Evolutionary conservation across 2,113 vertebrate genomes (phyloP).

Genomic region (Lanius collurio): DNA sequence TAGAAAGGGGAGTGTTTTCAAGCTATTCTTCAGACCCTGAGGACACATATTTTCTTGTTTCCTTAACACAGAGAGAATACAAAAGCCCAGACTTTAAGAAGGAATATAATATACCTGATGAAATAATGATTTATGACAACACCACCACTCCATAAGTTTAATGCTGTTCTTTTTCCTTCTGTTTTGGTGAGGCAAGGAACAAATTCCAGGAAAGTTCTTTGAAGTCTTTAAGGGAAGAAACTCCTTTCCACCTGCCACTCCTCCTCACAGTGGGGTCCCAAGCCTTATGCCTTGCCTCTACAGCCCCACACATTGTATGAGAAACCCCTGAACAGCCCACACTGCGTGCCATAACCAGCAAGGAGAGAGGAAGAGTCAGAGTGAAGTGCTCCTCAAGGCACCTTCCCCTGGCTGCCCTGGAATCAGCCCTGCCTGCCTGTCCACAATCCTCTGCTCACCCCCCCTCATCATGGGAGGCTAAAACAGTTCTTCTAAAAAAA

Average conservation of each 20-base stretch:
- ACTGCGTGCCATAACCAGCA: neutral
- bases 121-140: neutral
- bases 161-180: neutral
- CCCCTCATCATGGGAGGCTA: neutral
- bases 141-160: neutral
- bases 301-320: no score
- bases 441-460: rapidly evolving
- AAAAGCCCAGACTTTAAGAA: neutral
- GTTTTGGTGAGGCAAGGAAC: neutral
- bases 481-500: neutral
- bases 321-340: neutral
- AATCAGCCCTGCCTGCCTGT: neutral
- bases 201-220: neutral
- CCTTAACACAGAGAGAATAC: neutral
- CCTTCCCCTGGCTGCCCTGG: rapidly evolving
- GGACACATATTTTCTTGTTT: neutral
- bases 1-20: neutral
- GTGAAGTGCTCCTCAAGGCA: neutral
- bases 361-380: neutral
- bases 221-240: neutral
- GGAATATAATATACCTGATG: neutral
- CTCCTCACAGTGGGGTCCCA: neutral
- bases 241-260: neutral
- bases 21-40: neutral
- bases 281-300: neutral